Evolutionary conservation across 2,797 vertebrate species (phyloP).

Genomic region (Cacajao melanocephalus): DNA sequence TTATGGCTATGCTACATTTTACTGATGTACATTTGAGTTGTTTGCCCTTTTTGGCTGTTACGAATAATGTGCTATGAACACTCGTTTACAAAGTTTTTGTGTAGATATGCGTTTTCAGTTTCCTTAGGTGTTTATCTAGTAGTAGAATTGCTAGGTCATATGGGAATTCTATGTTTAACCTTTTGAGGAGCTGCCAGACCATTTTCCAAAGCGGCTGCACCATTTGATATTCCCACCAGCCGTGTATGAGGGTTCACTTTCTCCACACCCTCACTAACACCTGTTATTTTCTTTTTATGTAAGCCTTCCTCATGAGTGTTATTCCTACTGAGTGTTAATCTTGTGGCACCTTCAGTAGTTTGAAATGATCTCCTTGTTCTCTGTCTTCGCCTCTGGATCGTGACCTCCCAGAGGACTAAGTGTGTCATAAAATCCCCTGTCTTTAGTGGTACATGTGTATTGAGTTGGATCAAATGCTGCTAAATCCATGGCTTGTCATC

Average conservation of each 20-base stretch:
- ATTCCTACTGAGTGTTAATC: neutral
- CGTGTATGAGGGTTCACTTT: accelerated
- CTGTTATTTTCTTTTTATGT: neutral
- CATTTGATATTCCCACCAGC: neutral
- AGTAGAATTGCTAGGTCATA: neutral
- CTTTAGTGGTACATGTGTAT: neutral
- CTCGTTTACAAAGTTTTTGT: neutral
- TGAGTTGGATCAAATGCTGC: neutral
- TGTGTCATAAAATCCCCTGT: neutral
- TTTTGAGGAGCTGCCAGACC: neutral
- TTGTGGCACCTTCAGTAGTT: neutral
- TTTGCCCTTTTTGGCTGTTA: neutral
- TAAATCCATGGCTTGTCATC: neutral
- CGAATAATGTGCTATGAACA: neutral
- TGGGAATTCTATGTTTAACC: neutral
- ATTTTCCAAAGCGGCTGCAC: neutral
- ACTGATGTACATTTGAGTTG: neutral
- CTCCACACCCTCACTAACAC: neutral
- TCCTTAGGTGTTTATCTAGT: neutral
- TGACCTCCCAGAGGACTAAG: neutral
- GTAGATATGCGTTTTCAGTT: neutral
- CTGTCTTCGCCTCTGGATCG: neutral
- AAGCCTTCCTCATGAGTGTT: neutral
- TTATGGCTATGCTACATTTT: neutral
- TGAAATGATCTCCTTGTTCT: neutral